Conservation (phyloP, 2,113 vertebrate species). For the Colossoma macropomum region DNA sequence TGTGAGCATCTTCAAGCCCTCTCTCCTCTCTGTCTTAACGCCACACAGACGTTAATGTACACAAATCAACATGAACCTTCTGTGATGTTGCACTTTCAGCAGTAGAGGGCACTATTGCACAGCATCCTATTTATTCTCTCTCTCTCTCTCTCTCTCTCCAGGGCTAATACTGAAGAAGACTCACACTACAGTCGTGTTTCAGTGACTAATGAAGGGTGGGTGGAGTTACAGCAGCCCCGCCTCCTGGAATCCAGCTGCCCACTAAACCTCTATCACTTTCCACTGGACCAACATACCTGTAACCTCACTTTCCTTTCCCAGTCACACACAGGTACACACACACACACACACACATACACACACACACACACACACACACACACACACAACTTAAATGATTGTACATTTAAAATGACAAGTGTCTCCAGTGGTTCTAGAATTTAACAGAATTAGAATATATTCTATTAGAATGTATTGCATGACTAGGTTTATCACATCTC, state of each 20-base stretch:
- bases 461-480: no score
- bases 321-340: conserved; percentile 33
- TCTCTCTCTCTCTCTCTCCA: background rate
- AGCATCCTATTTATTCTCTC: background rate
- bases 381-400: no score
- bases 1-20: background rate
- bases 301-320: conserved; percentile 44
- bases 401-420: no score
- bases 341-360: background rate
- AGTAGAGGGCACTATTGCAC: background rate
- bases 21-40: no score
- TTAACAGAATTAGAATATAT: no score
- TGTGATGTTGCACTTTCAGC: background rate
- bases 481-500: background rate
- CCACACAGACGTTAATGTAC: no score
- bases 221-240: conserved; percentile 27
- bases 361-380: no score
- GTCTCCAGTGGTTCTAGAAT: no score
- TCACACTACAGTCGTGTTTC: conserved; percentile 10
- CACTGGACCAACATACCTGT: conserved; percentile 46
- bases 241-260: conserved; percentile 46
- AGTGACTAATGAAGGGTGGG: conserved; percentile 41
- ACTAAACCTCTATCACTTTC: conserved; percentile 47
- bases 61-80: no score
- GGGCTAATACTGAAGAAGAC: conserved; percentile 4